These are phyloP conservation scores for Nemurella pictetii DNA, from an alignment of 2,888 invertebrate species.

Conservation along the genomic window DNA sequence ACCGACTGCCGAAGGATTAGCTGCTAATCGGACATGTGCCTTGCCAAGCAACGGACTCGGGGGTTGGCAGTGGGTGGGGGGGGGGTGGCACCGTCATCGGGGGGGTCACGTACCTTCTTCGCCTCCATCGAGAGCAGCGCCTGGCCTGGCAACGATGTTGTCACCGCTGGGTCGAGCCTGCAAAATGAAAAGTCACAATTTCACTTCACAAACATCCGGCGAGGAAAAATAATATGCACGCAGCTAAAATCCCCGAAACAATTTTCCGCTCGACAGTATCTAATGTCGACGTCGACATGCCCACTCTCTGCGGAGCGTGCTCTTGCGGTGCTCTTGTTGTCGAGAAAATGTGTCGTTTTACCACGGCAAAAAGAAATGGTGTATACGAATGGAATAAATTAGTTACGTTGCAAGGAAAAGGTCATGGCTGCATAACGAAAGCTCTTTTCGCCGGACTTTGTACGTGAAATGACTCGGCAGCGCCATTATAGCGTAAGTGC, in stretches of 20 bases:
- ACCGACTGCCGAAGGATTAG: neutral
- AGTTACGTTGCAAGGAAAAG: neutral
- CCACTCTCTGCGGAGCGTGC: too few relatives aligned
- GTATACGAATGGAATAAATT: neutral
- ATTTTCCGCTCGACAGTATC: neutral
- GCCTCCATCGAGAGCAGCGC: slow-evolving; percentile 53
- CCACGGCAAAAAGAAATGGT: neutral
- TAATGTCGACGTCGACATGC: too few relatives aligned
- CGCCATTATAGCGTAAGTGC: too few relatives aligned
- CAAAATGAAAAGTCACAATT: slow-evolving; percentile 41
- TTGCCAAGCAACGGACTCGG: too few relatives aligned
- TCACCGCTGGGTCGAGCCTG: slow-evolving; percentile 74
- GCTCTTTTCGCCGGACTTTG: neutral
- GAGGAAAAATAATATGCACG: slow-evolving; percentile 22
- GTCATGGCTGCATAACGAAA: neutral
- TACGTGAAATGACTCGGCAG: neutral
- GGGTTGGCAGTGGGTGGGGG: too few relatives aligned
- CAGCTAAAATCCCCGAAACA: neutral
- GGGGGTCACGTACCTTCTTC: slow-evolving; percentile 60
- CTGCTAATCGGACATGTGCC: neutral
- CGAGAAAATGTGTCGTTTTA: neutral
- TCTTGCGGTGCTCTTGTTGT: too few relatives aligned
- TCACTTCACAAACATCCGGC: neutral
- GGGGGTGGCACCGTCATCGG: too few relatives aligned
- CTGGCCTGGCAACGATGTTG: slow-evolving; percentile 58